Percentiles rank a stretch among this genome's conserved stretches.
phyloP scores from a whole-genome alignment of 1,140 invertebrate species.

The Pachyrhynchus sulphureomaculatus region DNA sequence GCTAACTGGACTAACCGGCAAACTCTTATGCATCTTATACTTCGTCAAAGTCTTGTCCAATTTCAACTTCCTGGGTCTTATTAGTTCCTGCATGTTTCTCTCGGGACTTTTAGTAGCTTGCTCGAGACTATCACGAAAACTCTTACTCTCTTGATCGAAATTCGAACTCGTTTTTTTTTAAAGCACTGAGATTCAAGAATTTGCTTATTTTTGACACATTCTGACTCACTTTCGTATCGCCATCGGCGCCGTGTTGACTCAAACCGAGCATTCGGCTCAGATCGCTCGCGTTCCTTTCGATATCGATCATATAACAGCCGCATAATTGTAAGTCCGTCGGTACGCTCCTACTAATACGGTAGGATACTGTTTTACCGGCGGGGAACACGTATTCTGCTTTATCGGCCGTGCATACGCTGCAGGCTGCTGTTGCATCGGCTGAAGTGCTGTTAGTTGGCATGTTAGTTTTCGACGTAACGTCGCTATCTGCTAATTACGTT shows the following conservation, averaged over 20 bases:
- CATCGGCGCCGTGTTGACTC: slow-evolving; percentile 1
- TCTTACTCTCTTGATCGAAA: slow-evolving; percentile 16
- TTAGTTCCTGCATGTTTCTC: slow-evolving; percentile 37
- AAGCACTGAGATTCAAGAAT: slow-evolving; percentile 5
- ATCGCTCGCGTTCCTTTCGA: slow-evolving; percentile 42
- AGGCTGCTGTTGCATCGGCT: slow-evolving; percentile 3
- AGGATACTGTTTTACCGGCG: slow-evolving; percentile 1
- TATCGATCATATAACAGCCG: slow-evolving; percentile 49
- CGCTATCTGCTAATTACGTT: slow-evolving; percentile 14
- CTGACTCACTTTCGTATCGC: neutral
- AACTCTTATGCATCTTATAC: slow-evolving; percentile 67
- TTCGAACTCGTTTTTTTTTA: too few relatives aligned
- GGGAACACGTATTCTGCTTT: neutral
- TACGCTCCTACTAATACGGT: slow-evolving; percentile 38
- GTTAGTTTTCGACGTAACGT: slow-evolving; percentile 36
- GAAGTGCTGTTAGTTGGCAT: slow-evolving; percentile 30
- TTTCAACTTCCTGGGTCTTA: slow-evolving; percentile 46
- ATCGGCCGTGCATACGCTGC: slow-evolving; percentile 15
- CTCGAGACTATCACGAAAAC: slow-evolving; percentile 18
- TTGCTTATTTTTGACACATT: slow-evolving; percentile 1
- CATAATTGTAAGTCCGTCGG: slow-evolving; percentile 47
- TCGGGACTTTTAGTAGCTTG: slow-evolving; percentile 41
- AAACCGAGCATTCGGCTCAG: slow-evolving; percentile 35
- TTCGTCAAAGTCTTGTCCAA: slow-evolving; percentile 46
- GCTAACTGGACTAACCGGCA: slow-evolving; percentile 66